Conservation (phyloP, 2,113 vertebrate species). For the Myodes glareolus region DNA sequence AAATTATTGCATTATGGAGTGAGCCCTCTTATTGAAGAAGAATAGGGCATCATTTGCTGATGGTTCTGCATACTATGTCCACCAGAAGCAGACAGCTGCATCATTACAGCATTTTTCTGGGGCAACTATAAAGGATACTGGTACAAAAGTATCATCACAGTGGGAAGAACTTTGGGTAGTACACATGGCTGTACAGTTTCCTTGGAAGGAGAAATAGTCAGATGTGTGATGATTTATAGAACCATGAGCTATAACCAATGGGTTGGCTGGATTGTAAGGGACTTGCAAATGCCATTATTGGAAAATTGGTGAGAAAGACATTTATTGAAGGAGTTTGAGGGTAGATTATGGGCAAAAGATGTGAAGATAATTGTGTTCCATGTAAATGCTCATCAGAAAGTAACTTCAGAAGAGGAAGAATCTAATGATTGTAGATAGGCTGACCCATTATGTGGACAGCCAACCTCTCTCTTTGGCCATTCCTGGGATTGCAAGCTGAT, state of each 20-base stretch:
- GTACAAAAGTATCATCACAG: neutral
- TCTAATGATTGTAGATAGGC: neutral
- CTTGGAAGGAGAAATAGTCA: neutral
- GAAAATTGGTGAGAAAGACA: neutral
- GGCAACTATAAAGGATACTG: neutral
- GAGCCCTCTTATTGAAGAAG: neutral
- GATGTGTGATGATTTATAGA: neutral
- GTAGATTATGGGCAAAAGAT: neutral
- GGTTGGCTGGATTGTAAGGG: neutral
- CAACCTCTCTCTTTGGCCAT: neutral
- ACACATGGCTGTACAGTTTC: neutral
- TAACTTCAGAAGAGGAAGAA: neutral
- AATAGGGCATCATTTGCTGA: neutral
- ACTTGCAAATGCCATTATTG: neutral
- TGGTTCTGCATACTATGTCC: neutral
- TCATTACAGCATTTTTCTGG: neutral
- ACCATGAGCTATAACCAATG: neutral
- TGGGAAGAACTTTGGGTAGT: neutral
- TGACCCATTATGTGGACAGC: neutral
- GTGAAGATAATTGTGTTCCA: neutral
- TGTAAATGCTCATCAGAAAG: neutral
- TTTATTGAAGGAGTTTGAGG: neutral
- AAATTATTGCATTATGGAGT: neutral
- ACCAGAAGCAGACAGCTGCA: neutral
- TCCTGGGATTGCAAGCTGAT: neutral